Evolutionary conservation across 2,113 vertebrate genomes (phyloP), one percentile per base, ranked within the genome.

Genomic region (Nothoprocta perdicaria): DNA sequence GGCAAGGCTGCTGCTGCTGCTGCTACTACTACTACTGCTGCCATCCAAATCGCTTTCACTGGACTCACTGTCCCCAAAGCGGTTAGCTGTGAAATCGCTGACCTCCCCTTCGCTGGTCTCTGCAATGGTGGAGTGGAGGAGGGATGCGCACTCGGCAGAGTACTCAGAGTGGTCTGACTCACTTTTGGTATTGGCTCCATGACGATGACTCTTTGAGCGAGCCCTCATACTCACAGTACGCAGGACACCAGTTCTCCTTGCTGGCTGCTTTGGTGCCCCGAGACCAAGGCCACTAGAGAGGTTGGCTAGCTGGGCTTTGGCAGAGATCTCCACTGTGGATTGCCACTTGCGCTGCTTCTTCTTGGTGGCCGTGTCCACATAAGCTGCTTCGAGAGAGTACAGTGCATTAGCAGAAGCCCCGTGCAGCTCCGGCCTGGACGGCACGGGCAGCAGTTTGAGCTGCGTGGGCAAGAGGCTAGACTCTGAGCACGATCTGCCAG

Each of bases 21-120:
- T 38, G 35, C 35, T 38, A 38, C 35, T 38, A 38, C n/a, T 97
- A 6, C 97, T 97, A 58, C 97, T 97, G 61, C 97, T 96, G 40
- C 92, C 83, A 13, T 97, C 98, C 0, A 86, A 97, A 66, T 97
- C 98, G 1, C 98, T 98, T 62, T 98, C 97, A 43, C 98, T 98
- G 84, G 98, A 99, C 94, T 99, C 99, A 1, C 96, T 98, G 90
- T 99, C 99, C 40, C 98, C 99, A 0, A 99, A 99, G 24, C 98
- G 94, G 94, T 98, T 98, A 88, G 98, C 33, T 0, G 99, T 99
- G 96, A 98, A 98, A 89, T 99, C 98, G 0, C 98, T 99, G 88
- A 97, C 95, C 94, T 98, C 98, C 1, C 98, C 98, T 83, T 98
- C 98, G 0, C 99, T 99, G 94, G 98, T 99, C 88, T 98, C 98